These are phyloP conservation scores for Streptopelia turtur DNA, from an alignment of 2,797 vertebrate genomes.

Conservation along the genomic window DNA sequence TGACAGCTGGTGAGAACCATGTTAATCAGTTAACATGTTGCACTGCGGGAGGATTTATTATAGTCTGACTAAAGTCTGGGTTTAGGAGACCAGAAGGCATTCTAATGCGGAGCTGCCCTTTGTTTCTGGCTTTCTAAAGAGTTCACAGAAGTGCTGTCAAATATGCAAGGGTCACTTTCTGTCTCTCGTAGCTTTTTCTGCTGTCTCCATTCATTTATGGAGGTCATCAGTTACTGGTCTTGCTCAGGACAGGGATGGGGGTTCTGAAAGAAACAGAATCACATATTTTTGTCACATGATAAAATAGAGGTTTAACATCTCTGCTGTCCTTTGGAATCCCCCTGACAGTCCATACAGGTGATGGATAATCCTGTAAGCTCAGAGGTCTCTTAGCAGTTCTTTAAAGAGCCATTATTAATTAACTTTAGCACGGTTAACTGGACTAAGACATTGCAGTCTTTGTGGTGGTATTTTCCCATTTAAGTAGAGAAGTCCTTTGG, in stretches of 20 bases:
- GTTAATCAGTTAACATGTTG: slow-evolving; percentile 59
- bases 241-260: background rate
- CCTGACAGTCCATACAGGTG: background rate
- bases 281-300: background rate
- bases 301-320: background rate
- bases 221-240: background rate
- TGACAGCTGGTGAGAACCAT: slow-evolving; percentile 39
- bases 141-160: background rate
- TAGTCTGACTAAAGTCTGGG: slow-evolving; percentile 52
- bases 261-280: background rate
- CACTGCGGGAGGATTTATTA: slow-evolving; percentile 50
- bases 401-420: background rate
- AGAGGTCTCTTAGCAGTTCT: background rate
- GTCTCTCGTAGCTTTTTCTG: background rate
- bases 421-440: slow-evolving; percentile 17
- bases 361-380: slow-evolving; percentile 27
- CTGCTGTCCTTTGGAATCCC: background rate
- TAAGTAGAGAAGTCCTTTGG: background rate
- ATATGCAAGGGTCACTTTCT: background rate
- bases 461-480: background rate
- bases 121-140: slow-evolving; percentile 46
- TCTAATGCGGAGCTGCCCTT: slow-evolving; percentile 58
- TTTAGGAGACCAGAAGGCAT: slow-evolving; percentile 56
- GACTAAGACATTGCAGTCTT: background rate
- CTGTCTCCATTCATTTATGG: background rate